Evolutionary conservation across 2,797 vertebrate genomes (phyloP).

Genomic region (Gallinago nigripennis): DNA sequence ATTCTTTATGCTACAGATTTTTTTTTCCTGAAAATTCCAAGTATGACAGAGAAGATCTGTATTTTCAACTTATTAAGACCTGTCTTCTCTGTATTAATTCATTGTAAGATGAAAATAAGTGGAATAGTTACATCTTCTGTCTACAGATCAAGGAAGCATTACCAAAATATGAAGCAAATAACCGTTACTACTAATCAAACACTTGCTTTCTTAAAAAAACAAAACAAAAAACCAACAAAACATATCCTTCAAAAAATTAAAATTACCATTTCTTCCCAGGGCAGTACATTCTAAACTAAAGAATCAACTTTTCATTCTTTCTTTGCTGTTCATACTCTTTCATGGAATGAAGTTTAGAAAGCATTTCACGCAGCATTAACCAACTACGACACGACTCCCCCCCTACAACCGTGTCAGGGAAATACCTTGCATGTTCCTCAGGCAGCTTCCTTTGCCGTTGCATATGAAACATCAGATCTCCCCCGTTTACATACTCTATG

Average conservation of each 20-base stretch:
- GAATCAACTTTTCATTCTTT: not conserved
- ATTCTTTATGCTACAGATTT: not conserved
- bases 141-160: not conserved
- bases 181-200: not conserved
- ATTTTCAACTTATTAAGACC: not conserved
- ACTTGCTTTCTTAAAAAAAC: not conserved
- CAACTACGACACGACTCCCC: not conserved
- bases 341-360: not conserved
- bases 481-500: conserved; percentile 96
- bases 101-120: not conserved
- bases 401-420: accelerated
- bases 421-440: conserved; percentile 94
- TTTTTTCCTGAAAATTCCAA: not conserved
- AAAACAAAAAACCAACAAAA: not conserved
- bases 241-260: not conserved
- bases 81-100: not conserved
- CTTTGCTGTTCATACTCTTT: not conserved
- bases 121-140: not conserved
- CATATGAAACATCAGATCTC: conserved; percentile 99
- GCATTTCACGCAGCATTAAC: not conserved
- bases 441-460: conserved; percentile 96
- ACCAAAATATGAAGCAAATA: not conserved
- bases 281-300: not conserved
- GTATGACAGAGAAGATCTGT: not conserved
- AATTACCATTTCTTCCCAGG: not conserved